Percentiles rank a stretch among this genome's conserved stretches.
phyloP scores from a whole-genome alignment of 1,140 invertebrate genomes.

The Ostrea denselamellosa region DNA sequence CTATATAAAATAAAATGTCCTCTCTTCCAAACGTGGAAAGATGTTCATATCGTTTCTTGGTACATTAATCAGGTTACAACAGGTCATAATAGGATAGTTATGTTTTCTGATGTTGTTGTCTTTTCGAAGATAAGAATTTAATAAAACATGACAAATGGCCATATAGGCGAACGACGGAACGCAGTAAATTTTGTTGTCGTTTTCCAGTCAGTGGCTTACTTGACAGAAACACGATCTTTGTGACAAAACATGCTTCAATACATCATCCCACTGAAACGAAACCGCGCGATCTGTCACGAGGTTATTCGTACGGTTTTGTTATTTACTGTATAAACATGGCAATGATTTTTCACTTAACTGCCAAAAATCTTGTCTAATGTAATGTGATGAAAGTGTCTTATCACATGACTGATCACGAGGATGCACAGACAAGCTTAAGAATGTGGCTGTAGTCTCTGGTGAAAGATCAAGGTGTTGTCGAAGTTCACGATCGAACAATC shows the following conservation, averaged over 20 bases:
- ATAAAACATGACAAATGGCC: constrained; percentile 2
- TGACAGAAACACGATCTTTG: neutral
- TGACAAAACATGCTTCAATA: neutral
- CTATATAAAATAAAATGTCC: too few species aligned
- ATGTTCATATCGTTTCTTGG: too few species aligned
- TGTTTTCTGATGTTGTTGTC: neutral
- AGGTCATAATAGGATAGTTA: too few species aligned
- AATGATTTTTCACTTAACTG: constrained; percentile 11
- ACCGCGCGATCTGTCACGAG: neutral
- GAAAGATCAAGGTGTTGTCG: neutral
- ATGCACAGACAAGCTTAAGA: neutral
- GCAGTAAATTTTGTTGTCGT: neutral
- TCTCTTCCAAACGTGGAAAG: too few species aligned
- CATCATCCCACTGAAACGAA: neutral
- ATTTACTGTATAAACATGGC: neutral
- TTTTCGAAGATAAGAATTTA: neutral
- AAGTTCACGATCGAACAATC: neutral
- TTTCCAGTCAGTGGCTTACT: neutral
- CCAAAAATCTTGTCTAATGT: neutral
- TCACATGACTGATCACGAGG: neutral
- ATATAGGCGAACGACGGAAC: neutral
- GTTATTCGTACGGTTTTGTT: neutral
- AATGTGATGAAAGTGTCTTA: neutral
- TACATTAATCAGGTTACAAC: too few species aligned
- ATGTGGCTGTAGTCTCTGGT: neutral